Base-by-base conservation (phyloP, 1,140 invertebrate genomes). In the Drosophila serrata region DNA sequence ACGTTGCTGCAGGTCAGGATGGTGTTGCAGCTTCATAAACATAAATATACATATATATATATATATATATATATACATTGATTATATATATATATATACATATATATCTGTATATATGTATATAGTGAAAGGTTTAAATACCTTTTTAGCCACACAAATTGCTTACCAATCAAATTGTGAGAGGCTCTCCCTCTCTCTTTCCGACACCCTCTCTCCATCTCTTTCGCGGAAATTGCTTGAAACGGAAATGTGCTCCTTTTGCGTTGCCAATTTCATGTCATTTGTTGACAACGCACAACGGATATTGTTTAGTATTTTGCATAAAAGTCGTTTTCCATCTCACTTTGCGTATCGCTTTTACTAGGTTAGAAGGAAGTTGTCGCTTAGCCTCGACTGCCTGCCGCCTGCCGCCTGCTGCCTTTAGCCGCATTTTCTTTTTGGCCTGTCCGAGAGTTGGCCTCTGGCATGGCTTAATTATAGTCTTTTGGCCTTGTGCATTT, bases 261-360 rank as follows among this genome's bases (percentile, higher is more conserved):
- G 59, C 56, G 79, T 87, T 79, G 84, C 70, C 82, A 82, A 88
- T 86, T 86, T 82, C 64, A 82, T 79, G 82, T 86, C 82, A 86
- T 87, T 86, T 87, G 82, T 86, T 86, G 82, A 79, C 82, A 76
- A 87, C 79, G 82, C 82, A 69, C 74, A 82, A 75, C 82, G 82
- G 82, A 87, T 87, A 87, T 87, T 87, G 82, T 84, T 88, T 87
- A 90, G 84, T 58, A 75, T 90, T 87, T 87, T 84, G 76, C 85
- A 88, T 84, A 80, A 78, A 81, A 77, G 56, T 48, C 39, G 57
- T 39, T 74, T 74, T 62, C 37, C 48, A 46, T 59, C 39, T 68
- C 13, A 45, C 40, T 40, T 58, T 76, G 39, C 24, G 33, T 51
- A 42, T 53, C 35, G 15, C 51, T 72, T 37, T 81, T 81, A 84